Percentiles rank a stretch among this genome's conserved stretches.
phyloP scores from a whole-genome alignment of 1,140 invertebrate species.

The Drosophila neocordata region DNA sequence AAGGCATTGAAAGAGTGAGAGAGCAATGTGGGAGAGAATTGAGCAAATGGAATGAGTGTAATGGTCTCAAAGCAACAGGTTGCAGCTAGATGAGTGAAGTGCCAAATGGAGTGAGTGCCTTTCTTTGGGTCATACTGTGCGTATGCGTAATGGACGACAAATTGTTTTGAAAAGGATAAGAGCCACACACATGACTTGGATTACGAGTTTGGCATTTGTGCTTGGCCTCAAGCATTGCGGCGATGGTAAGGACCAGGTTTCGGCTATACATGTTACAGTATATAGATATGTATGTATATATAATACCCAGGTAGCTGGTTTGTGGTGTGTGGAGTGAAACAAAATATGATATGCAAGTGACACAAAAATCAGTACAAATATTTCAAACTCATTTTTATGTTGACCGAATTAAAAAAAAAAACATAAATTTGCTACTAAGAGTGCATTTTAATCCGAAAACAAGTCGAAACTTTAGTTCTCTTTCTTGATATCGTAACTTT shows the following conservation, averaged over 20 bases:
- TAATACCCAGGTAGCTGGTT: constrained; percentile 21
- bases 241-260: not conserved
- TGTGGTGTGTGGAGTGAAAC: not conserved
- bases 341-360: not conserved
- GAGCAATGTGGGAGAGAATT: constrained; percentile 2
- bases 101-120: constrained; percentile 13
- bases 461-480: too few relatives aligned
- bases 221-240: constrained; percentile 14
- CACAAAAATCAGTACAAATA: not conserved
- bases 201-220: constrained; percentile 51
- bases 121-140: constrained; percentile 39
- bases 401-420: not conserved
- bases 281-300: constrained; percentile 55
- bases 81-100: constrained; percentile 34
- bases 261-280: constrained; percentile 6
- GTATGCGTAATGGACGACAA: constrained; percentile 58
- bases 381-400: not conserved
- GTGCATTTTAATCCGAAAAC: too few relatives aligned
- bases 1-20: constrained; percentile 7
- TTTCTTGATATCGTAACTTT: too few relatives aligned
- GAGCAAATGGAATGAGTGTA: constrained; percentile 24
- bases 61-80: constrained; percentile 52
- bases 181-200: constrained; percentile 51
- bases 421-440: not conserved
- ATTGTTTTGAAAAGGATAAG: constrained; percentile 58